phyloP scores from a whole-genome alignment of 2,113 vertebrate genomes.

The Phasianus colchicus region DNA sequence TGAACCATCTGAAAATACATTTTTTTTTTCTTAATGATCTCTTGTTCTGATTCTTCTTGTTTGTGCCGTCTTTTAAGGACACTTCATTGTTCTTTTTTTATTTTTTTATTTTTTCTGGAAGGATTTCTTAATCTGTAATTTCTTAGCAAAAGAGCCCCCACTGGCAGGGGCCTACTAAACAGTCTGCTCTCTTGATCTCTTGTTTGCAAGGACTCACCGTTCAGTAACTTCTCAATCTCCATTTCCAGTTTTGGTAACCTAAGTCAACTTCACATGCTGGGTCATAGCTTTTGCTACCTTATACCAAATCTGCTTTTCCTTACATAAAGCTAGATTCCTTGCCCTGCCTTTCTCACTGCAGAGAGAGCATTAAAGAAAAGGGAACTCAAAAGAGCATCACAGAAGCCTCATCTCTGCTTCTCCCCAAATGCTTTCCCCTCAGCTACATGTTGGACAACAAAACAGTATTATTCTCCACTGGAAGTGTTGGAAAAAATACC shows the following conservation, averaged over 20 bases:
- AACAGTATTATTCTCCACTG: background rate
- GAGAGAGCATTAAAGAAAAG: background rate
- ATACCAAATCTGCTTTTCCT: background rate
- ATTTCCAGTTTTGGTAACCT: background rate
- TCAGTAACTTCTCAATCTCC: background rate
- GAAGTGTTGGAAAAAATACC: background rate
- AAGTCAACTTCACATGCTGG: background rate
- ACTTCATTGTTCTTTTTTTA: background rate
- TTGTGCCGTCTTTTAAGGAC: background rate
- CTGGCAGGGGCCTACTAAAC: background rate
- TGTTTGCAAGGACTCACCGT: background rate
- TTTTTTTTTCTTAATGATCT: background rate
- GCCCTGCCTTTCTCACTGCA: background rate
- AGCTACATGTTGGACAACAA: background rate
- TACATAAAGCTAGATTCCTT: background rate
- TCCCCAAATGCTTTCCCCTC: background rate
- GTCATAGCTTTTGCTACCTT: background rate
- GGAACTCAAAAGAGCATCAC: background rate
- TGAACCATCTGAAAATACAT: background rate
- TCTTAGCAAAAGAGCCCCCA: background rate
- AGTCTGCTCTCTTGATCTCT: background rate
- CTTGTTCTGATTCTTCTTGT: background rate
- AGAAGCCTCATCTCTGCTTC: rapidly evolving
- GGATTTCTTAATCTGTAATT: background rate
- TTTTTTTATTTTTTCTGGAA: background rate